phyloP scores from a whole-genome alignment of 2,888 invertebrate genomes.

The Brachyopa scutellaris region DNA sequence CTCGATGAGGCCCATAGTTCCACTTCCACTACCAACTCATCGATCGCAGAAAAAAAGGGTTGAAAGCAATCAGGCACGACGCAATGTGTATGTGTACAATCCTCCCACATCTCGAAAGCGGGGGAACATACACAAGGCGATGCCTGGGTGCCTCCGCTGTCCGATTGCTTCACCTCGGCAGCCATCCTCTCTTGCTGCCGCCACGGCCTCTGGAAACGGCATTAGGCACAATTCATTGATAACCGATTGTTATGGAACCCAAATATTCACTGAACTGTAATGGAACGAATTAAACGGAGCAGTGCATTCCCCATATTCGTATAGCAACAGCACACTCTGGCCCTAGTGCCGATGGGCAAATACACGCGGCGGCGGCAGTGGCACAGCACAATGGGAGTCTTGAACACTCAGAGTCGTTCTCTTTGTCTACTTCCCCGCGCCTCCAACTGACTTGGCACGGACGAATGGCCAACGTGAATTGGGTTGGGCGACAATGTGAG shows the following conservation, averaged over 20 bases:
- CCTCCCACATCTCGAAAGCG: constrained; percentile 28
- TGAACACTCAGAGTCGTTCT: constrained; percentile 23
- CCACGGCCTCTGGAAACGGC: constrained; percentile 72
- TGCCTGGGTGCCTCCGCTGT: constrained; percentile 60
- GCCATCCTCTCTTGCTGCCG: constrained; percentile 49
- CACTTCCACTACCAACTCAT: not conserved
- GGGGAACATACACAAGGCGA: constrained; percentile 28
- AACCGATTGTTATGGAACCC: constrained; percentile 79
- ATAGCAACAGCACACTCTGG: constrained; percentile 23
- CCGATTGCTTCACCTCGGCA: constrained; percentile 50
- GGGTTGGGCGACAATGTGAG: constrained; percentile 65
- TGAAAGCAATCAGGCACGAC: constrained; percentile 73
- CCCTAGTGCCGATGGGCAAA: not conserved
- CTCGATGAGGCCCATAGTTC: constrained; percentile 8
- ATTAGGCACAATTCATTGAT: constrained; percentile 79
- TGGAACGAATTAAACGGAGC: constrained; percentile 79
- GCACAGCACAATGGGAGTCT: constrained; percentile 34
- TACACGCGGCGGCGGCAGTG: not conserved
- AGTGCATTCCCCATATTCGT: constrained; percentile 72
- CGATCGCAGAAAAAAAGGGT: constrained; percentile 50
- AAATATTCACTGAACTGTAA: constrained; percentile 80
- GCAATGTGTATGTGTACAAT: constrained; percentile 54
- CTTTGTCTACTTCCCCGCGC: not conserved
- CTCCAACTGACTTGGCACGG: constrained; percentile 57
- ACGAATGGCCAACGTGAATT: constrained; percentile 66